Conservation (phyloP, 1,140 invertebrate genomes). For the Polyergus mexicanus region DNA sequence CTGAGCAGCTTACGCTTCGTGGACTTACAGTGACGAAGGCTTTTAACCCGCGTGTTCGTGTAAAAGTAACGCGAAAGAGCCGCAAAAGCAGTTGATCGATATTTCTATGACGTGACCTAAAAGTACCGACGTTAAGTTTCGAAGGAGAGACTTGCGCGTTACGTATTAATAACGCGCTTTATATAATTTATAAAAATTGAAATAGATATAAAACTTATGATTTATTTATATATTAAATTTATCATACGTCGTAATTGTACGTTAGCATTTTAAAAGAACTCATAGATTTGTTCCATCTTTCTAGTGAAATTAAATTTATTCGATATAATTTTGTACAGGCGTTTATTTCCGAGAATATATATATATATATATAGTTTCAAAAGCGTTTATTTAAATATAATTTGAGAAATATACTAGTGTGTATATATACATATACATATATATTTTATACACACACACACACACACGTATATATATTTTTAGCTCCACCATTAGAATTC, state of each 20-base stretch:
- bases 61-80: not conserved
- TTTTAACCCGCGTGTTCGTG: slow-evolving; percentile 13
- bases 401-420: not conserved
- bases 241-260: no score
- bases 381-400: not conserved
- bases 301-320: no score
- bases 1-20: slow-evolving; percentile 8
- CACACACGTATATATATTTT: not conserved
- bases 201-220: no score
- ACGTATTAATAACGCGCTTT: not conserved
- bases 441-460: no score
- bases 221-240: no score
- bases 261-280: no score
- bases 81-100: not conserved
- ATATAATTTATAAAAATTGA: not conserved
- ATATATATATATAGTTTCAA: not conserved
- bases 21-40: slow-evolving; percentile 24
- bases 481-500: not conserved
- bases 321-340: no score
- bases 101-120: not conserved
- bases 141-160: no score
- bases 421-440: no score
- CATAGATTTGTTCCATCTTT: no score
- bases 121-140: not conserved
- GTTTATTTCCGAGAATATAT: not conserved